Conservation (phyloP, 2,113 vertebrate species). For the Anser cygnoides region DNA sequence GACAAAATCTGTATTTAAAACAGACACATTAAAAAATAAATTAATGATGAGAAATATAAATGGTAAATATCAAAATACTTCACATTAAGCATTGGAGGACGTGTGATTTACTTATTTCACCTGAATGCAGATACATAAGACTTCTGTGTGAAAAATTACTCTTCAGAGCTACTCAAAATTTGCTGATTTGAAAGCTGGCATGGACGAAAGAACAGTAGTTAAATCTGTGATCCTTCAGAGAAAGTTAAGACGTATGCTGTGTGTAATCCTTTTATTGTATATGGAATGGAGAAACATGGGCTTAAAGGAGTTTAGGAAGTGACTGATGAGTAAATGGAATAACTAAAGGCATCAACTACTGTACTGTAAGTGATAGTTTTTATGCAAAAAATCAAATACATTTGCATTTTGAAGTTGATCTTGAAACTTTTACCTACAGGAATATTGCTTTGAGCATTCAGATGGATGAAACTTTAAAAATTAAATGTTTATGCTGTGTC, state of each 20-base stretch:
- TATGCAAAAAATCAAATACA: background rate
- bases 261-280: constrained; percentile 66
- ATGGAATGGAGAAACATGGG: constrained; percentile 60
- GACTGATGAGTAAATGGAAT: constrained; percentile 60
- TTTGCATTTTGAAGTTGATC: background rate
- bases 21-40: background rate
- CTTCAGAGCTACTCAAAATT: constrained; percentile 15
- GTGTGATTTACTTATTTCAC: constrained; percentile 1
- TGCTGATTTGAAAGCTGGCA: constrained; percentile 50
- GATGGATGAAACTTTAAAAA: background rate
- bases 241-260: constrained; percentile 53
- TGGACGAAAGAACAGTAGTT: constrained; percentile 65
- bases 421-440: background rate
- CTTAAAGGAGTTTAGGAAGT: constrained; percentile 64
- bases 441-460: background rate
- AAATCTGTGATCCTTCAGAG: constrained; percentile 64
- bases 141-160: constrained; percentile 20
- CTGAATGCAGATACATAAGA: background rate
- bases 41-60: background rate
- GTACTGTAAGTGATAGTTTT: background rate
- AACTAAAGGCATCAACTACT: constrained; percentile 21
- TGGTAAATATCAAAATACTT: background rate
- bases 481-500: background rate
- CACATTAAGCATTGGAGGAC: background rate
- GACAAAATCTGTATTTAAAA: background rate